Base-by-base conservation (phyloP, 2,113 vertebrate species). In the Oplegnathus fasciatus region DNA sequence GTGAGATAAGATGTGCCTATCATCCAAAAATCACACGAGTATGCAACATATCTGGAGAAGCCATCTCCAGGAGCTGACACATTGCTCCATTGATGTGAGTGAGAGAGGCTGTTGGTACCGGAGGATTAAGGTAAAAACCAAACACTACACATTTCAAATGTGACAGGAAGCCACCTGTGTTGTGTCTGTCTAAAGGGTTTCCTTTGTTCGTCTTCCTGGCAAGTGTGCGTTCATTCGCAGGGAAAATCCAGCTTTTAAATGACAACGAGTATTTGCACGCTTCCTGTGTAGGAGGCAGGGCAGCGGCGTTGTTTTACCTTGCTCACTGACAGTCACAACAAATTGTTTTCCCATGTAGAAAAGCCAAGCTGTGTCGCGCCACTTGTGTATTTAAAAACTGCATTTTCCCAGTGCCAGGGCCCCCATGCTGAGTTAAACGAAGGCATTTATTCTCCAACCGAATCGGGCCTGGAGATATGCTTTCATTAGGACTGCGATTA, bases 401-500 rank as follows among this genome's bases (percentile, higher is more conserved):
- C 85, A 84, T 94, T 90, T 86, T 88, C 75, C 80, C 65, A 75
- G 93, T 75, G 67, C 65, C 82, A 61, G 65, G 61, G 65, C 68
- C 89, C 91, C 88, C 94, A 88, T 89, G 93, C 94, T 93, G 94
- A 87, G 94, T 92, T 91, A 94, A 95, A 95, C 89, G 88, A 92
- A 95, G 84, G 78, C 89, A 91, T 95, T 94, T 94, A 93, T 95
- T 93, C 89, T 90, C 83, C 81, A 78, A 65, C 81, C 17, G 87
- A 90, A 91, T 93, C 75, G 82, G 86, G 91, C 90, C 93, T 83
- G 85, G 78, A 94, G 94, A 93, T 90, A 92, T 80, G 82, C 93
- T 95, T 95, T 94, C 92, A 94, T 95, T 95, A 95, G 90, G 76
- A 92, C 91, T 92, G 79, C 73, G 85, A 95, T 95, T 95, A 95